A percentile compares a stretch with the other conserved stretches of the same genome.
Evolutionary conservation across 2,888 invertebrate genomes (phyloP).

Genomic region (Tryphoninae sp.): DNA sequence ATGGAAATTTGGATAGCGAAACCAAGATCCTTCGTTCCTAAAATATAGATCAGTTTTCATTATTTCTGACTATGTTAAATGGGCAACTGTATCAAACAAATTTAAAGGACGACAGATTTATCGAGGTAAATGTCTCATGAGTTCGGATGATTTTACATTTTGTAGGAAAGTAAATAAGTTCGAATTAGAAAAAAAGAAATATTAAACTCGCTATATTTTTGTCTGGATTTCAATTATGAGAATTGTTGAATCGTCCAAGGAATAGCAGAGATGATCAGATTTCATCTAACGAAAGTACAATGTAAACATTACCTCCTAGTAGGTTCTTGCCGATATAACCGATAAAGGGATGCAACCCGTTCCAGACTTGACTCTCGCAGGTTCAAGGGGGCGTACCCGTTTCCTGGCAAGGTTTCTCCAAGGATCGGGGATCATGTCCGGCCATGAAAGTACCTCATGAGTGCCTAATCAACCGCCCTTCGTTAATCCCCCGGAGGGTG

Average conservation of each 20-base stretch:
- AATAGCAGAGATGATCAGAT: not conserved
- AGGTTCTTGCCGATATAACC: not conserved
- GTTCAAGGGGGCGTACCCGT: constrained; percentile 7
- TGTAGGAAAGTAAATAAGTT: no score
- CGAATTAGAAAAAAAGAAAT: no score
- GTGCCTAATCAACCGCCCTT: constrained; percentile 77
- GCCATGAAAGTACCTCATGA: constrained; percentile 70
- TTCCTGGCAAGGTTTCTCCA: constrained; percentile 61
- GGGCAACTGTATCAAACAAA: no score
- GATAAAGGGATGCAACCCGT: constrained; percentile 31
- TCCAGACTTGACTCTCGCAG: not conserved
- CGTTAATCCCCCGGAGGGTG: constrained; percentile 77
- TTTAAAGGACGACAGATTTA: no score
- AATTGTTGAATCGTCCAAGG: not conserved
- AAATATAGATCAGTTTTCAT: not conserved
- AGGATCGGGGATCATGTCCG: constrained; percentile 68
- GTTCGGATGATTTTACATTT: no score
- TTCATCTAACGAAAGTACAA: not conserved
- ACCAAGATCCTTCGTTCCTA: not conserved
- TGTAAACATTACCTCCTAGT: not conserved
- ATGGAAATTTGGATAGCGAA: no score
- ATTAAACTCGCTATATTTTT: no score
- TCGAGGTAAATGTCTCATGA: no score
- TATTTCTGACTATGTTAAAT: not conserved
- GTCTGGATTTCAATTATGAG: not conserved